phyloP scores from a whole-genome alignment of 2,113 vertebrate species.

The Nematolebias whitei region DNA sequence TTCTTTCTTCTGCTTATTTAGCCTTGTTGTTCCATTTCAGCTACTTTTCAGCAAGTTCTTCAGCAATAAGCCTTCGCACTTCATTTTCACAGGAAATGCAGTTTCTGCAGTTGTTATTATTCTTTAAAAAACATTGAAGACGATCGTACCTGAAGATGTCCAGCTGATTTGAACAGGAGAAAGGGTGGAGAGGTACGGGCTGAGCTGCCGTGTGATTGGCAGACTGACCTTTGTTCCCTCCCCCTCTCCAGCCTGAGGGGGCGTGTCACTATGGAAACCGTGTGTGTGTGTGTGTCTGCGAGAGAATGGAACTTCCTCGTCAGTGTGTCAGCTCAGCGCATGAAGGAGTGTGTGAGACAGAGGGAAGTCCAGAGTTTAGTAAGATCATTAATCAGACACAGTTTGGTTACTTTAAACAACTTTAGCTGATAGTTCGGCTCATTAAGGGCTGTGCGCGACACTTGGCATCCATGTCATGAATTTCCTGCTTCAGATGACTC shows the following conservation, averaged over 20 bases:
- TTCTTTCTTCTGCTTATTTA: no score
- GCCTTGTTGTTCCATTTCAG: no score
- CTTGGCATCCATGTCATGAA: conserved; percentile 27
- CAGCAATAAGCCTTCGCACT: no score
- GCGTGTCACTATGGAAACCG: conserved; percentile 75
- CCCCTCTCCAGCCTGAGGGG: conserved; percentile 56
- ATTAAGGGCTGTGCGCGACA: conserved; percentile 2
- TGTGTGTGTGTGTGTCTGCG: conserved; percentile 21
- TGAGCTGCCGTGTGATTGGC: conserved; percentile 58
- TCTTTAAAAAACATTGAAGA: background rate
- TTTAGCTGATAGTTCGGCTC: conserved; percentile 4
- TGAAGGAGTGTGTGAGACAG: conserved; percentile 37
- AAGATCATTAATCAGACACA: no score
- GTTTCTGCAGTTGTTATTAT: background rate
- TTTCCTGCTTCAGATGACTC: conserved; percentile 33
- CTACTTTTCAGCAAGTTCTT: no score
- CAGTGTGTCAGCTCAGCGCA: conserved; percentile 59
- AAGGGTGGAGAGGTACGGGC: conserved; percentile 31
- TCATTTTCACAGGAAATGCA: no score
- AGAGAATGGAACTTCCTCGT: conserved; percentile 77
- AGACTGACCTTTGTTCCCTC: conserved; percentile 47
- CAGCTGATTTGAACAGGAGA: conserved; percentile 32
- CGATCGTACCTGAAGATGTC: conserved; percentile 14
- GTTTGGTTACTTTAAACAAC: background rate
- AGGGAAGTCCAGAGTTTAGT: conserved; percentile 15